Evolutionary conservation across 2,113 vertebrate species (phyloP).

Genomic region (Chaenogobius annularis): DNA sequence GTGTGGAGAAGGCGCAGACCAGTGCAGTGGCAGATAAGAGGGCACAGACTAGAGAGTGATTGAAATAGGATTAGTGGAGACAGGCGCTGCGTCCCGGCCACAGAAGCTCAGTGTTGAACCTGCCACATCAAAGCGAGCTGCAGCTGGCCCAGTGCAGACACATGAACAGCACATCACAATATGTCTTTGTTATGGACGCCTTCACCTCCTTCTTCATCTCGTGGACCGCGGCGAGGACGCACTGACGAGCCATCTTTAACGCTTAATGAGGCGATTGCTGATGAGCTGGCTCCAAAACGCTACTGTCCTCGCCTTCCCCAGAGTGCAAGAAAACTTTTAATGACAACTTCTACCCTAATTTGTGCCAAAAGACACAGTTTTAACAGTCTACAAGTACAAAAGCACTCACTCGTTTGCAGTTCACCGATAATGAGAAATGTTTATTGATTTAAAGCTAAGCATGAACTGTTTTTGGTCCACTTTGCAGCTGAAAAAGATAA

Average conservation of each 20-base stretch:
- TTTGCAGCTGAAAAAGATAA: not conserved
- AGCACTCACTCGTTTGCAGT: conserved; percentile 16
- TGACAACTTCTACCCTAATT: conserved; percentile 66
- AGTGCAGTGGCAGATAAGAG: conserved; percentile 72
- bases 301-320: conserved; percentile 55
- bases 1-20: conserved; percentile 51
- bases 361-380: conserved; percentile 63
- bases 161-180: conserved; percentile 46
- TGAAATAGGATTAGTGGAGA: conserved; percentile 77
- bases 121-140: conserved; percentile 73
- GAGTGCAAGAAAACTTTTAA: conserved; percentile 71
- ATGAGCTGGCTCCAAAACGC: conserved; percentile 65
- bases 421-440: not conserved
- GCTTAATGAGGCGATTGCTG: conserved; percentile 66
- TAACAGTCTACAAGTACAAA: conserved; percentile 57
- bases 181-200: conserved; percentile 53
- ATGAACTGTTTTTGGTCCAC: not conserved
- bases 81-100: conserved; percentile 65
- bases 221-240: conserved; percentile 43
- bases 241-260: conserved; percentile 68
- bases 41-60: conserved; percentile 64
- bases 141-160: conserved; percentile 53
- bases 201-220: conserved; percentile 54
- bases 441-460: not conserved
- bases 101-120: conserved; percentile 69